A percentile compares a stretch with the other conserved stretches of the same genome.
These are phyloP conservation scores for Myrmecobius fasciatus DNA, from an alignment of 2,113 vertebrate species.

Conservation along the genomic window DNA sequence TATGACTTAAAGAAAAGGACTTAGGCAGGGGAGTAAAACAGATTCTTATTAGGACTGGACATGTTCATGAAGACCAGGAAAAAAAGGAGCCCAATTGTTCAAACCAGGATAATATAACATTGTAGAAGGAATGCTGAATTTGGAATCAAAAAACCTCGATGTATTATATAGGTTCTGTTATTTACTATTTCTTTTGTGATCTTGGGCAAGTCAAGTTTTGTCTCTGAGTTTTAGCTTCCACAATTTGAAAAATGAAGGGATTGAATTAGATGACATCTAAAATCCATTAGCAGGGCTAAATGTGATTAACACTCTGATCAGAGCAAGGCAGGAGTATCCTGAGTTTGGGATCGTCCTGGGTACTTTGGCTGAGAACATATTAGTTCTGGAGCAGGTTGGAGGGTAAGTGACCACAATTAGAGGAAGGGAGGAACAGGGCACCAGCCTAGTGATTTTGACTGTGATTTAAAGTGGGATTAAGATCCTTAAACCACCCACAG, in stretches of 20 bases:
- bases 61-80: not conserved
- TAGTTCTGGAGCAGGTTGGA: slow-evolving; percentile 21
- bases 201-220: not conserved
- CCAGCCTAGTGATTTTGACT: not conserved
- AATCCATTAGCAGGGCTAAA: not conserved
- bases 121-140: not conserved
- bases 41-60: not conserved
- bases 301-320: not conserved
- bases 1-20: not conserved
- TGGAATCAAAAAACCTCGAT: not conserved
- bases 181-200: not conserved
- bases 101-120: not conserved
- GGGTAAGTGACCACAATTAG: not conserved
- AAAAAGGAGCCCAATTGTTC: not conserved
- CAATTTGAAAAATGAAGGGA: not conserved
- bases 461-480: not conserved
- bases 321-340: not conserved
- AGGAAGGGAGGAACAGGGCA: not conserved
- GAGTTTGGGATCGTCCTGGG: not conserved
- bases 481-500: slow-evolving; percentile 16
- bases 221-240: not conserved
- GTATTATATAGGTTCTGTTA: not conserved
- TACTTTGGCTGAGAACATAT: not conserved
- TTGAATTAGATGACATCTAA: not conserved
- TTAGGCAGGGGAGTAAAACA: not conserved